A percentile compares a stretch with the other conserved stretches of the same genome.
These are phyloP conservation scores for Falco punctatus DNA, from an alignment of 2,113 vertebrate genomes.

Conservation along the genomic window DNA sequence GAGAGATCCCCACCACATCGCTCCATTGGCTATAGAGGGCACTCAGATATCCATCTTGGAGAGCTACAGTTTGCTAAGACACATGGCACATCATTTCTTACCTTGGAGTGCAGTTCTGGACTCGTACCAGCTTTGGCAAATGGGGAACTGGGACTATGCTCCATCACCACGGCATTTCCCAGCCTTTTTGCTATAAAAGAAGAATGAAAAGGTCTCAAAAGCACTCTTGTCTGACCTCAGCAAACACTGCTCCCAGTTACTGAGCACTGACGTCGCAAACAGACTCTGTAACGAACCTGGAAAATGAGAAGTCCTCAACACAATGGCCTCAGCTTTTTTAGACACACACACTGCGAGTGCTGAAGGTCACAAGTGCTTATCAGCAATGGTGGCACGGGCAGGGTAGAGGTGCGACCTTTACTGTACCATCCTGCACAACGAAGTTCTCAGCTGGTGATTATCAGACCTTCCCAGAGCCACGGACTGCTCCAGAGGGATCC, in stretches of 20 bases:
- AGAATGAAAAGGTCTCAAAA: neutral
- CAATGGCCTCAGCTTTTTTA: fast-evolving
- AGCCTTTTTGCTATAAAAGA: neutral
- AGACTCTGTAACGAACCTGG: neutral
- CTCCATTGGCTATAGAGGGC: neutral
- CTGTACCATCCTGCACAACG: neutral
- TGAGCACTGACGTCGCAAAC: neutral
- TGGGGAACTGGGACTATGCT: neutral
- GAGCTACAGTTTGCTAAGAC: neutral
- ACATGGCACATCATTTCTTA: neutral
- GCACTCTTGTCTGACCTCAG: neutral
- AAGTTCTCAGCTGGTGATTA: fast-evolving
- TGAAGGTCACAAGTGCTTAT: fast-evolving
- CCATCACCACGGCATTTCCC: neutral
- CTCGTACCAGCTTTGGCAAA: neutral
- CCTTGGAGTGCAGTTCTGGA: neutral
- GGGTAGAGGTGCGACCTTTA: neutral
- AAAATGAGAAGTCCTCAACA: neutral
- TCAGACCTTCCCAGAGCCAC: neutral
- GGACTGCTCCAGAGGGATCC: neutral
- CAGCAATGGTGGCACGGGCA: fast-evolving
- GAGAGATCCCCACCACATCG: neutral
- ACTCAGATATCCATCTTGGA: neutral
- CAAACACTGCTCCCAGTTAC: neutral
- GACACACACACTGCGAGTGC: fast-evolving